Evolutionary conservation across 2,113 vertebrate species (phyloP).

Genomic region (Gasterosteus aculeatus): DNA sequence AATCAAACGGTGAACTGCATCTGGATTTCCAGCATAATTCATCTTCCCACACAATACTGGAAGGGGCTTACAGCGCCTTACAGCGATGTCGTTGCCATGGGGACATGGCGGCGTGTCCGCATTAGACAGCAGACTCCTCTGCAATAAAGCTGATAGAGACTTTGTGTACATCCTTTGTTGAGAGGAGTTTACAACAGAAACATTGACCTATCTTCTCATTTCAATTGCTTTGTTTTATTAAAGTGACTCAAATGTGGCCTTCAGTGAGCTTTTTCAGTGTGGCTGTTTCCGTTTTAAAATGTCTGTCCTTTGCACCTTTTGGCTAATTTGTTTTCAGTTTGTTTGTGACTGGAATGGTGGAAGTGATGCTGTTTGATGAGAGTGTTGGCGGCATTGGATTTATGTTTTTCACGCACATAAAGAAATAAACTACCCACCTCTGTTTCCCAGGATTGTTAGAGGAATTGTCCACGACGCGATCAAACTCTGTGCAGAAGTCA

Average conservation of each 20-base stretch:
- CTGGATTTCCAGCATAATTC: neutral
- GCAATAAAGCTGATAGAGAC: no score
- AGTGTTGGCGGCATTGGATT: neutral
- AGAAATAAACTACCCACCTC: slow-evolving; percentile 70
- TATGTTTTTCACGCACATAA: neutral
- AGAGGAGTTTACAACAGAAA: no score
- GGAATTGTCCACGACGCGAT: slow-evolving; percentile 85
- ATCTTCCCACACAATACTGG: neutral
- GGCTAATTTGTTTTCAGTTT: neutral
- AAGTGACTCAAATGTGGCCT: no score
- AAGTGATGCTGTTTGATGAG: neutral
- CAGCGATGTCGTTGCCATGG: neutral
- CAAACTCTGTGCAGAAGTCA: slow-evolving; percentile 88
- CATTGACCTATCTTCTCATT: no score
- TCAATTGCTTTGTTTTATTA: no score
- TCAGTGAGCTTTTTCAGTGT: no score
- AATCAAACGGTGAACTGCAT: neutral
- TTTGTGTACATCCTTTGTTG: no score
- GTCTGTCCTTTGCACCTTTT: neutral
- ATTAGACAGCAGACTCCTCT: no score
- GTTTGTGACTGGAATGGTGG: neutral
- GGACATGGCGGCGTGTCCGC: no score
- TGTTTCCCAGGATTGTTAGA: slow-evolving; percentile 90
- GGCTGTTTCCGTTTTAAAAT: no score
- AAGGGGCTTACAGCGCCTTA: neutral